Percentiles rank a stretch among this genome's conserved stretches.
These are phyloP conservation scores for Gymnarchus niloticus DNA, from an alignment of 2,113 vertebrate species.

Conservation along the genomic window DNA sequence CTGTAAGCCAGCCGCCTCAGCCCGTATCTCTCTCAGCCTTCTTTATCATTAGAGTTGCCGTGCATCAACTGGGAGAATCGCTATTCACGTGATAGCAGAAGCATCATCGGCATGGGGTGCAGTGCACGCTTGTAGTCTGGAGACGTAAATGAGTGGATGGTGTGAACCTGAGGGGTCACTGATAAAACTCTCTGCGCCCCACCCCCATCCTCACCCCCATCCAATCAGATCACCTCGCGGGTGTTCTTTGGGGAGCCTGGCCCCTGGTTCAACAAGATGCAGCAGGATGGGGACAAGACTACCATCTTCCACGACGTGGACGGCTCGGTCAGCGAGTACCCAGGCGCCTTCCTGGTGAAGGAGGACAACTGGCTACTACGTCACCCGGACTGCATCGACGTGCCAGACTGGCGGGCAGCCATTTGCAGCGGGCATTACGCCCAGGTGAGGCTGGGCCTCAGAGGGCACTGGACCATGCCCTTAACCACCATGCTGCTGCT, in stretches of 20 bases:
- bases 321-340: slow-evolving; percentile 89
- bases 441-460: slow-evolving; percentile 68
- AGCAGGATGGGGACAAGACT: slow-evolving; percentile 96
- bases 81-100: too few relatives aligned
- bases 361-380: slow-evolving; percentile 93
- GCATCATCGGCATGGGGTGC: too few relatives aligned
- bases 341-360: slow-evolving; percentile 87
- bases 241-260: slow-evolving; percentile 95
- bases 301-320: slow-evolving; percentile 89
- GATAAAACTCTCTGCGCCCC: neutral
- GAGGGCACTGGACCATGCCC: too few relatives aligned
- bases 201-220: neutral
- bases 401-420: slow-evolving; percentile 89
- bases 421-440: slow-evolving; percentile 88
- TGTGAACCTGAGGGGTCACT: neutral
- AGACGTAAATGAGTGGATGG: neutral
- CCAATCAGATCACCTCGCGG: slow-evolving; percentile 79
- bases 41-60: too few relatives aligned
- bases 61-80: too few relatives aligned
- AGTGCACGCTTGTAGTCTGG: too few relatives aligned
- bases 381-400: slow-evolving; percentile 85
- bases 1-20: slow-evolving; percentile 64
- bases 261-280: slow-evolving; percentile 87
- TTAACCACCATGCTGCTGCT: neutral
- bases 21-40: neutral